These are phyloP conservation scores for Brachyistius frenatus DNA, from an alignment of 2,113 vertebrate species.

Conservation along the genomic window DNA sequence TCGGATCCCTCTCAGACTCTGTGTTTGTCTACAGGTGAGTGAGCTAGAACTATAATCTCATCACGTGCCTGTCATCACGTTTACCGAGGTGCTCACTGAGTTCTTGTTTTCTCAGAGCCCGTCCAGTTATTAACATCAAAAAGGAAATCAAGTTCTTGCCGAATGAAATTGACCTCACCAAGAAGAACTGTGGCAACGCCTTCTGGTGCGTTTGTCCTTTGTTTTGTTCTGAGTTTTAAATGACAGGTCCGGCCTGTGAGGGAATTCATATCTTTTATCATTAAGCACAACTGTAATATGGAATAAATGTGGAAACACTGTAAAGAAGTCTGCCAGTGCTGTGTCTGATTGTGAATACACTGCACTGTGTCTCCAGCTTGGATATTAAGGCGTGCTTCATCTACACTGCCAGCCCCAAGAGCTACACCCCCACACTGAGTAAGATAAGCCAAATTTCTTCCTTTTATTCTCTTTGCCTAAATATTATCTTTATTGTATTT, in stretches of 20 bases:
- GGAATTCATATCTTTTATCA: neutral
- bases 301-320: no score
- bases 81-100: constrained; percentile 1
- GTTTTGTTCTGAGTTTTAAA: neutral
- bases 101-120: constrained; percentile 81
- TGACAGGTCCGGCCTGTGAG: neutral
- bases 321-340: neutral
- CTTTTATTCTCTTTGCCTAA: neutral
- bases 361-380: constrained; percentile 84
- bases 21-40: constrained; percentile 81
- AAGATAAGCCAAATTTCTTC: constrained; percentile 72
- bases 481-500: neutral
- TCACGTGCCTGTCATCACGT: neutral
- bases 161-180: constrained; percentile 73
- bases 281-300: neutral
- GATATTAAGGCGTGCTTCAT: constrained; percentile 89
- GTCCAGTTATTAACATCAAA: constrained; percentile 90
- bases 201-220: constrained; percentile 85
- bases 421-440: constrained; percentile 89
- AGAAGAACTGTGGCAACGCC: constrained; percentile 78
- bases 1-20: constrained; percentile 94
- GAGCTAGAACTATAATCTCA: neutral
- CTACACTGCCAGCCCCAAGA: constrained; percentile 86
- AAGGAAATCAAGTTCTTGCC: constrained; percentile 88
- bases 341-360: constrained; percentile 17